Evolutionary conservation across 2,888 invertebrate genomes (phyloP).

Genomic region (Xanthia icteritia): DNA sequence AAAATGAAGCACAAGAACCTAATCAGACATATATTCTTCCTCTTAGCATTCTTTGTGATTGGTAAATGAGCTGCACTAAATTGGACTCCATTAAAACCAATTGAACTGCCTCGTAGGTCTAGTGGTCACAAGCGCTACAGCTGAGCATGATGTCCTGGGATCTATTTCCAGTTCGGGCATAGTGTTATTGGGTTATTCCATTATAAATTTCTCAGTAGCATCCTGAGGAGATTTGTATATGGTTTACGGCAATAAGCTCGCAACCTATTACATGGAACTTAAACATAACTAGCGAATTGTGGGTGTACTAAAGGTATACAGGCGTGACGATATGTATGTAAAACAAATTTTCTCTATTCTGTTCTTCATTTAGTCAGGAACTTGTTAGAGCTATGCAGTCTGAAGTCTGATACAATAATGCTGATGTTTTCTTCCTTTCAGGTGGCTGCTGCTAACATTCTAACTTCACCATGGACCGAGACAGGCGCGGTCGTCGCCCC

Average conservation of each 20-base stretch:
- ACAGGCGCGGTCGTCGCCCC: conserved; percentile 64
- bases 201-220: neutral
- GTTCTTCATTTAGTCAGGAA: neutral
- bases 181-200: neutral
- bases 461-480: conserved; percentile 69
- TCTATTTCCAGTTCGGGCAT: neutral
- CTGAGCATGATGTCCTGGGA: neutral
- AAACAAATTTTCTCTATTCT: neutral
- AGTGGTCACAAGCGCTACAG: no score
- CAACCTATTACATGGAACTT: neutral
- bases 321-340: neutral
- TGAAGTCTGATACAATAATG: neutral
- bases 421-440: conserved; percentile 64
- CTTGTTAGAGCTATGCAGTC: neutral
- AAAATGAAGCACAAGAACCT: neutral
- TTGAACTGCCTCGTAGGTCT: neutral
- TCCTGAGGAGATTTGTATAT: neutral
- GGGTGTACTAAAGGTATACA: neutral
- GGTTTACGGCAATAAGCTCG: neutral
- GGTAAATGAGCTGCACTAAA: neutral
- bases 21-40: neutral
- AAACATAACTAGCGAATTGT: neutral
- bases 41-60: neutral
- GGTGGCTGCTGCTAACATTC: conserved; percentile 83
- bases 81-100: neutral